phyloP scores from a whole-genome alignment of 2,113 vertebrate genomes.

The Phylloscopus trochilus region DNA sequence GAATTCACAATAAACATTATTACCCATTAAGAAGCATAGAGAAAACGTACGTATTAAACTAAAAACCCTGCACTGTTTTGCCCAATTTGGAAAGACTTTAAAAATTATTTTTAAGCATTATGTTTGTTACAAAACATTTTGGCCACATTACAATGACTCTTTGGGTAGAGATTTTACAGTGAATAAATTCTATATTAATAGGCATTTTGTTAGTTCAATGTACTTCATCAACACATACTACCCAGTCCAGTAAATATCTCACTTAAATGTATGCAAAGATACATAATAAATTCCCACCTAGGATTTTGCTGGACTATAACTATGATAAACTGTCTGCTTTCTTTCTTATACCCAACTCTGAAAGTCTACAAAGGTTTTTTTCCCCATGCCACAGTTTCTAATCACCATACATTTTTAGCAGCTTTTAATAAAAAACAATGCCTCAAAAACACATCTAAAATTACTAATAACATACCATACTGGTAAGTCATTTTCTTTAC shows the following conservation, averaged over 20 bases:
- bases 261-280: neutral
- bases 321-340: neutral
- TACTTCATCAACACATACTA: neutral
- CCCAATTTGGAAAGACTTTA: neutral
- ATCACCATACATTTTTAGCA: neutral
- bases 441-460: neutral
- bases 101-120: neutral
- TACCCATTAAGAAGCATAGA: neutral
- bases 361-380: neutral
- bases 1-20: neutral
- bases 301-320: neutral
- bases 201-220: neutral
- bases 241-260: neutral
- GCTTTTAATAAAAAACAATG: neutral
- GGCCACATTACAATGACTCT: neutral
- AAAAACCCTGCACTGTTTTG: neutral
- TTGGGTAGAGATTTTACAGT: neutral
- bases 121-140: neutral
- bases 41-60: neutral
- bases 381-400: neutral
- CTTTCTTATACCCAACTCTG: neutral
- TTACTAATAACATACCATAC: neutral
- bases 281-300: neutral
- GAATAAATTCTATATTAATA: neutral
- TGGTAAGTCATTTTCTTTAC: neutral